Conservation (phyloP, 2,797 vertebrate species). For the Amblyraja radiata region DNA sequence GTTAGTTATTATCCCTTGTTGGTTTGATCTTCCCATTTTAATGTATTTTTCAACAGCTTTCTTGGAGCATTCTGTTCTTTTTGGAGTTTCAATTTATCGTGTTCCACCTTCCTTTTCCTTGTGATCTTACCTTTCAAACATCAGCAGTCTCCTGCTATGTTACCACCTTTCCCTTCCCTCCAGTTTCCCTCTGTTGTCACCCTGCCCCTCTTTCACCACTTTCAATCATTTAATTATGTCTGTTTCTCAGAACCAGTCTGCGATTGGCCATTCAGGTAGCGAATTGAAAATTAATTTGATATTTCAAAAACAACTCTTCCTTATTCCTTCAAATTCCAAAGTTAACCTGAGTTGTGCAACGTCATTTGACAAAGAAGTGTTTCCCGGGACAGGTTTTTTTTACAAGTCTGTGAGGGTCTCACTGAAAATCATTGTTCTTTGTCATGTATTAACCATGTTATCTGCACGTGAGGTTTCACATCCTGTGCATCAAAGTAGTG, state of each 20-base stretch:
- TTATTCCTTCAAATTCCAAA: background rate
- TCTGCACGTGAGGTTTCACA: background rate
- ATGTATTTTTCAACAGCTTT: background rate
- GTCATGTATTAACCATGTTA: background rate
- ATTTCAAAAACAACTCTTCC: background rate
- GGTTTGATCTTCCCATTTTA: background rate
- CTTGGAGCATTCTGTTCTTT: background rate
- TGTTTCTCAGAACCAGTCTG: no score
- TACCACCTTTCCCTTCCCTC: no score
- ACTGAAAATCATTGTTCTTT: background rate
- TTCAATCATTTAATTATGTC: no score
- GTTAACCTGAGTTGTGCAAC: background rate
- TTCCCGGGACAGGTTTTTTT: background rate
- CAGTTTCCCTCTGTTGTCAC: no score
- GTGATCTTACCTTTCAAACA: no score
- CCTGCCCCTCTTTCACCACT: no score
- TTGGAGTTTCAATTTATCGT: background rate
- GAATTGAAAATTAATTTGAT: no score
- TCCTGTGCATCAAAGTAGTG: background rate
- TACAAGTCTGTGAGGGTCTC: background rate
- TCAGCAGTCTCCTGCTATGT: no score
- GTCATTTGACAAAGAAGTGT: background rate
- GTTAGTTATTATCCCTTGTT: background rate
- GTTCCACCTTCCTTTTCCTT: background rate
- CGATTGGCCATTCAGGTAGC: background rate